A percentile compares a stretch with the other conserved stretches of the same genome.
phyloP scores from a whole-genome alignment of 2,113 vertebrate species.

The Pan paniscus region DNA sequence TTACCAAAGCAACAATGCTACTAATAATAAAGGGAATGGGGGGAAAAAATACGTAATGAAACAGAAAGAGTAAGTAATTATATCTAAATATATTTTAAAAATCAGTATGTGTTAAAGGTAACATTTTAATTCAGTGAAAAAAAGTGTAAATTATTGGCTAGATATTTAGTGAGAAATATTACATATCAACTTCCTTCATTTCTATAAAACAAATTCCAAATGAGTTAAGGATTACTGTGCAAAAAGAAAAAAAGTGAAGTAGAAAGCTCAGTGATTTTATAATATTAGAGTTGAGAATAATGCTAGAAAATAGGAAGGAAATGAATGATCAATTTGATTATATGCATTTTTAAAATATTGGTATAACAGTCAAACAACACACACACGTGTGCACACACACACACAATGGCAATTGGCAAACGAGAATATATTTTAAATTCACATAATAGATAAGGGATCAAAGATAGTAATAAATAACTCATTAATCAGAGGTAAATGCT shows the following conservation, averaged over 20 bases:
- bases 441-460: neutral
- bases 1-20: neutral
- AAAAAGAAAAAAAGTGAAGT: neutral
- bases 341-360: neutral
- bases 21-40: neutral
- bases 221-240: neutral
- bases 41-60: neutral
- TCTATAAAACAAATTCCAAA: constrained; percentile 2
- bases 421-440: constrained; percentile 13
- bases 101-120: neutral
- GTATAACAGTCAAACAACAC: neutral
- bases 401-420: neutral
- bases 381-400: neutral
- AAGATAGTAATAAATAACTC: neutral
- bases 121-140: constrained; percentile 24
- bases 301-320: neutral
- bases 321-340: neutral
- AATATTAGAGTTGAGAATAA: neutral
- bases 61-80: neutral
- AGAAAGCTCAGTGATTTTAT: constrained; percentile 14
- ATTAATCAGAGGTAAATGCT: neutral
- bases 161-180: neutral
- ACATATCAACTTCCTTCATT: neutral
- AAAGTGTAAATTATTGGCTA: constrained; percentile 18
- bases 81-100: neutral